Percentiles rank a stretch among this genome's conserved stretches.
phyloP scores from a whole-genome alignment of 2,113 vertebrate genomes.

The Poeciliopsis occidentalis region DNA sequence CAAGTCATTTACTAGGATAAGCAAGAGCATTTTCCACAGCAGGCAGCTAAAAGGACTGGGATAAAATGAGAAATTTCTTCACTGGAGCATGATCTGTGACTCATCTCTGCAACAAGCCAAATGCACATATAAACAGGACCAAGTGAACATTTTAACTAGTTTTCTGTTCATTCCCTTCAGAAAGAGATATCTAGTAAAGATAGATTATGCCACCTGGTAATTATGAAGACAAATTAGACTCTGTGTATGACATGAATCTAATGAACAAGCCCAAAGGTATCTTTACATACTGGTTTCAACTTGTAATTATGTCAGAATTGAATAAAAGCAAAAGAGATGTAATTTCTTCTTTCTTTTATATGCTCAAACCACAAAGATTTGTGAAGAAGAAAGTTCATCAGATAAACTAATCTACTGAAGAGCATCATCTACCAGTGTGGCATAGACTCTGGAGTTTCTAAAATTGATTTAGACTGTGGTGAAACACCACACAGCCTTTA shows the following conservation, averaged over 20 bases:
- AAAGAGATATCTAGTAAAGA: not conserved
- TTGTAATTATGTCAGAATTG: conserved; percentile 17
- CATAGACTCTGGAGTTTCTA: conserved; percentile 32
- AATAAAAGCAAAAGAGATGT: conserved; percentile 4
- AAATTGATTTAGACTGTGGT: conserved; percentile 26
- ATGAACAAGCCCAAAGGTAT: conserved; percentile 15
- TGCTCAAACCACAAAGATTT: conserved; percentile 27
- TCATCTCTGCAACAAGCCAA: conserved; percentile 5
- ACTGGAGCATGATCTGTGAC: conserved; percentile 1
- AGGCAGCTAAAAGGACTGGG: not conserved
- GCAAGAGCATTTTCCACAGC: conserved; percentile 26
- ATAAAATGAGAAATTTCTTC: conserved; percentile 6
- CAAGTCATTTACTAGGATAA: conserved; percentile 42
- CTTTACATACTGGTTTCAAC: conserved; percentile 21
- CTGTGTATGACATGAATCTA: not conserved
- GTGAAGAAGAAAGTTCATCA: conserved; percentile 24
- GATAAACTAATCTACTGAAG: conserved; percentile 3
- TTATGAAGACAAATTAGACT: conserved; percentile 13
- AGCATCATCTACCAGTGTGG: conserved; percentile 15
- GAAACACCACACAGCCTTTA: conserved; percentile 25
- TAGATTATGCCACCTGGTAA: conserved; percentile 15
- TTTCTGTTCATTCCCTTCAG: not conserved
- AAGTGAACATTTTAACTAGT: not conserved
- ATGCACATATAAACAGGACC: not conserved
- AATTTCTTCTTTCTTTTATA: conserved; percentile 17